These are phyloP conservation scores for Chrysomela aeneicollis DNA, from an alignment of 2,888 invertebrate species.

Conservation along the genomic window DNA sequence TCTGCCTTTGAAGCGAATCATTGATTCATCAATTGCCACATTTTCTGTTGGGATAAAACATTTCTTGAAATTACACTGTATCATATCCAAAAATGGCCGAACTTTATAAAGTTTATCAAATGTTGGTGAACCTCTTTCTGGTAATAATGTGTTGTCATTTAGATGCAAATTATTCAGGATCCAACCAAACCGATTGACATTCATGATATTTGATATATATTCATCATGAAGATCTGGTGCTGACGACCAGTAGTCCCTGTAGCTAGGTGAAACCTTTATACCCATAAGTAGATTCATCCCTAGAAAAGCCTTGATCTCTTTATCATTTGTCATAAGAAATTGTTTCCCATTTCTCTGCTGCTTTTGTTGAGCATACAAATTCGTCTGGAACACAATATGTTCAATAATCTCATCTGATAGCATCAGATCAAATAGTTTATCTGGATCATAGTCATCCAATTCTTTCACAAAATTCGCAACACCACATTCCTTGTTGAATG, in stretches of 20 bases:
- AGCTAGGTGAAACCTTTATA: slow-evolving; percentile 27
- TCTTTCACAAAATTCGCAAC: too few relatives aligned
- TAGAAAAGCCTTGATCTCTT: slow-evolving; percentile 30
- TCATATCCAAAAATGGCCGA: slow-evolving; percentile 25
- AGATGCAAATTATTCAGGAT: slow-evolving; percentile 35
- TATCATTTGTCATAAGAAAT: slow-evolving; percentile 18
- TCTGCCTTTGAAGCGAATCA: slow-evolving; percentile 42
- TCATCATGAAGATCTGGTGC: slow-evolving; percentile 27
- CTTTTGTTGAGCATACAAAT: slow-evolving; percentile 17
- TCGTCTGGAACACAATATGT: slow-evolving; percentile 20
- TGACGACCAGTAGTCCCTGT: slow-evolving; percentile 30
- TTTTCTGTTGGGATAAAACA: slow-evolving; percentile 29
- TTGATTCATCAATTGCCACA: slow-evolving; percentile 41
- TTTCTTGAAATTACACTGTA: slow-evolving; percentile 27
- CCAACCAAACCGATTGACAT: slow-evolving; percentile 35
- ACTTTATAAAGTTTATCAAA: slow-evolving; percentile 40
- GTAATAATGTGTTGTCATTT: slow-evolving; percentile 36
- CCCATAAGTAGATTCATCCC: slow-evolving; percentile 35
- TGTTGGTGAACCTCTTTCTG: slow-evolving; percentile 23
- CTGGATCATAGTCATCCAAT: too few relatives aligned
- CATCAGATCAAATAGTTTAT: slow-evolving; percentile 13
- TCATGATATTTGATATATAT: slow-evolving; percentile 23
- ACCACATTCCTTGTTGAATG: too few relatives aligned
- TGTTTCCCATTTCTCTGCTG: background rate
- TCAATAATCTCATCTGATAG: slow-evolving; percentile 12